These are phyloP conservation scores for Drosophila nigritarsus DNA, from an alignment of 2,888 invertebrate genomes.

Conservation along the genomic window DNA sequence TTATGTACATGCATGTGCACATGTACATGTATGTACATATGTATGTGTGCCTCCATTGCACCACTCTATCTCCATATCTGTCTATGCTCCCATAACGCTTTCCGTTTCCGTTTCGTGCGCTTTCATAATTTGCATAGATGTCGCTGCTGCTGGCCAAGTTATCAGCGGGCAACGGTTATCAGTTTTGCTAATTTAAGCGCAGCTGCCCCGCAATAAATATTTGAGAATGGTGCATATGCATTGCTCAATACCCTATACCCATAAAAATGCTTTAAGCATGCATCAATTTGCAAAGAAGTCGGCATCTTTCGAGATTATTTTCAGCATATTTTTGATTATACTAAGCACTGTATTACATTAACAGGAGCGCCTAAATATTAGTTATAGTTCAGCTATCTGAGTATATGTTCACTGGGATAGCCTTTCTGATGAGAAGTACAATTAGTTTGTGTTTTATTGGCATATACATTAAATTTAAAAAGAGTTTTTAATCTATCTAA, in stretches of 20 bases:
- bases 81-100: constrained; percentile 54
- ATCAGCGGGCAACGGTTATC: constrained; percentile 41
- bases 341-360: no score
- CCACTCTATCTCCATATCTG: constrained; percentile 13
- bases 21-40: constrained; percentile 8
- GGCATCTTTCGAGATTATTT: no score
- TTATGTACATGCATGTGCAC: no score
- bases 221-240: neutral
- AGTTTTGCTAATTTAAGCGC: constrained; percentile 39
- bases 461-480: neutral
- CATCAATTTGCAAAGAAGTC: no score
- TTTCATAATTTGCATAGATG: constrained; percentile 59
- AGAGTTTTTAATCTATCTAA: no score
- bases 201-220: constrained; percentile 1
- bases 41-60: neutral
- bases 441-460: neutral
- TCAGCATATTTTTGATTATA: no score
- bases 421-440: neutral
- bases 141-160: constrained; percentile 20
- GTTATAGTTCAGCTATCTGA: neutral
- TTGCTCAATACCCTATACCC: neutral
- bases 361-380: neutral
- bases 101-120: constrained; percentile 65
- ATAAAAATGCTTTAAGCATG: neutral
- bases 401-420: neutral